Evolutionary conservation across 2,797 vertebrate genomes (phyloP).

Genomic region (Acrocephalus scirpaceus): DNA sequence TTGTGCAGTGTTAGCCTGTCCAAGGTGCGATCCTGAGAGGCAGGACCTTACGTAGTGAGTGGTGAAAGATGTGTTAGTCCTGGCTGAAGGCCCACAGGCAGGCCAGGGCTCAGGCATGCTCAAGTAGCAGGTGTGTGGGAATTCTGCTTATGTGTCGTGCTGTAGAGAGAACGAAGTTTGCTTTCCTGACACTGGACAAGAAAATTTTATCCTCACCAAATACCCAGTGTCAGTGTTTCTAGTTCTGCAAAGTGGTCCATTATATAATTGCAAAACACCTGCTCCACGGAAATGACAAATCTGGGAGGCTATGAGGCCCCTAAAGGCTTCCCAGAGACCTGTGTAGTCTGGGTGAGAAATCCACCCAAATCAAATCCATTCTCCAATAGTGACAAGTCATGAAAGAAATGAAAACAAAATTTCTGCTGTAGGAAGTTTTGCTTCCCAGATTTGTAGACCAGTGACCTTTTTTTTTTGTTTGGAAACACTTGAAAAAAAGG

Average conservation of each 20-base stretch:
- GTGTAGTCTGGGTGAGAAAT: background rate
- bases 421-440: background rate
- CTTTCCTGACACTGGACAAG: background rate
- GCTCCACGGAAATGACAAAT: background rate
- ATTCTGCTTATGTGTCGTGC: background rate
- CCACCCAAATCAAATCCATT: background rate
- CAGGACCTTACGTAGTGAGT: accelerated
- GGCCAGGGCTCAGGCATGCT: background rate
- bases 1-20: no score
- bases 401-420: background rate
- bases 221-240: background rate
- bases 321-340: background rate
- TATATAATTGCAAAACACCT: background rate
- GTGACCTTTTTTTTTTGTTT: background rate
- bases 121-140: background rate
- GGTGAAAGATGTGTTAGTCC: background rate
- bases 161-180: background rate
- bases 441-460: background rate
- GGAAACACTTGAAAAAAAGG: background rate
- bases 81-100: accelerated
- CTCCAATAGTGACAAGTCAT: background rate
- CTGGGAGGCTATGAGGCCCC: background rate
- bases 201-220: background rate
- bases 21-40: background rate
- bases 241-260: background rate